A percentile compares a stretch with the other conserved stretches of the same genome.
These are phyloP conservation scores for Vanessa cardui DNA, from an alignment of 2,888 invertebrate genomes.

Conservation along the genomic window DNA sequence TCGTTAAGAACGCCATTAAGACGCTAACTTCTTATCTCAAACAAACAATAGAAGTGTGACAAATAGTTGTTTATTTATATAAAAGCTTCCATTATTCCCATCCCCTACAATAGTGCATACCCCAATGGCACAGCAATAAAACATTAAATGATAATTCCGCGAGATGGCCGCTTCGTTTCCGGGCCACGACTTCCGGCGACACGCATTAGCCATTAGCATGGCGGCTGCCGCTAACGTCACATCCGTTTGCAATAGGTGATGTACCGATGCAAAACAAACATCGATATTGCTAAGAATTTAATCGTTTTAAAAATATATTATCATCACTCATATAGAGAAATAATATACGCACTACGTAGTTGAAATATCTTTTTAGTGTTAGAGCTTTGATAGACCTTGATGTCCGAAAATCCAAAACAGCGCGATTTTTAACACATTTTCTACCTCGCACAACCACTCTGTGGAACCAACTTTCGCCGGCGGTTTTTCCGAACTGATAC, in stretches of 20 bases:
- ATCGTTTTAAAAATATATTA: not conserved
- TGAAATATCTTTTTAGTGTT: not conserved
- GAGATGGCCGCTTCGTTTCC: constrained; percentile 74
- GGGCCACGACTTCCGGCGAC: constrained; percentile 72
- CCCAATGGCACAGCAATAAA: constrained; percentile 64
- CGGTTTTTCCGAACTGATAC: too few relatives aligned
- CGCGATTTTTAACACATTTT: too few relatives aligned
- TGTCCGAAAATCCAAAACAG: too few relatives aligned
- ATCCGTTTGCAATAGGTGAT: constrained; percentile 51
- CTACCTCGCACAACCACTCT: too few relatives aligned
- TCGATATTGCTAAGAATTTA: constrained; percentile 18
- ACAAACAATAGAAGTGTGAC: constrained; percentile 2
- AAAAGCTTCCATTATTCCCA: constrained; percentile 21
- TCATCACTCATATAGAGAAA: too few relatives aligned
- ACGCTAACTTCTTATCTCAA: constrained; percentile 1
- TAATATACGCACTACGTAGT: not conserved
- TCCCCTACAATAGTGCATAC: constrained; percentile 40
- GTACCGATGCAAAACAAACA: constrained; percentile 29
- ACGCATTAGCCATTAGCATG: constrained; percentile 80
- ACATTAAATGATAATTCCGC: constrained; percentile 78
- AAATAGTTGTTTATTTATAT: constrained; percentile 18
- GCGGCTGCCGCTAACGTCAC: constrained; percentile 70
- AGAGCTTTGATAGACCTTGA: too few relatives aligned
- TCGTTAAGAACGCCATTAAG: not conserved
- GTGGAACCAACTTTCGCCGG: too few relatives aligned